phyloP scores from a whole-genome alignment of 2,113 vertebrate species.

The Dromaius novaehollandiae region DNA sequence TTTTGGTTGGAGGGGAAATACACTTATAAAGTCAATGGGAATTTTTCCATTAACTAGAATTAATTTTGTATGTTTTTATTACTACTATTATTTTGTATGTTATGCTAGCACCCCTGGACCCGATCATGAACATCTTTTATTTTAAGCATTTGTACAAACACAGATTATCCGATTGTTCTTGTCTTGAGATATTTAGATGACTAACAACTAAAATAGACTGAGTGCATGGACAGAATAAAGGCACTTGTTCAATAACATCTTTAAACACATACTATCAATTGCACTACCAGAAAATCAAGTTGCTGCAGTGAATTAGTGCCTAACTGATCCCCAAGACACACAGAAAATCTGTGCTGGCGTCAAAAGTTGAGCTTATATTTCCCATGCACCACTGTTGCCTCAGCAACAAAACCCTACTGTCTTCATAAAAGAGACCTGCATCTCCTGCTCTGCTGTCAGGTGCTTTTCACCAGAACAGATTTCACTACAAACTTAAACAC shows the following conservation, averaged over 20 bases:
- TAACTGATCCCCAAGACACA: neutral
- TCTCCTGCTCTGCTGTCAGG: slow-evolving; percentile 2
- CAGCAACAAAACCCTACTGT: neutral
- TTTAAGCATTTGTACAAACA: neutral
- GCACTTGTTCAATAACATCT: fast-evolving
- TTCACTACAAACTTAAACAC: slow-evolving; percentile 9
- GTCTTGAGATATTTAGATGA: neutral
- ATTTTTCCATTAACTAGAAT: neutral
- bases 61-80: neutral
- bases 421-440: neutral
- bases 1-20: neutral
- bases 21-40: neutral
- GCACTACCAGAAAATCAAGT: neutral
- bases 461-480: slow-evolving; percentile 10
- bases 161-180: neutral
- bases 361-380: neutral
- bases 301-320: neutral
- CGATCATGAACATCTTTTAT: neutral
- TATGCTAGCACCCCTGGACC: neutral
- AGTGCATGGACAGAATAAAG: neutral
- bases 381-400: neutral
- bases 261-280: neutral
- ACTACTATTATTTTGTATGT: neutral
- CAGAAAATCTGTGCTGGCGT: neutral
- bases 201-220: neutral